Evolutionary conservation across 1,140 invertebrate genomes (phyloP), one percentile per base, ranked within the genome.

Genomic region (Plectrocnemia conspersa): DNA sequence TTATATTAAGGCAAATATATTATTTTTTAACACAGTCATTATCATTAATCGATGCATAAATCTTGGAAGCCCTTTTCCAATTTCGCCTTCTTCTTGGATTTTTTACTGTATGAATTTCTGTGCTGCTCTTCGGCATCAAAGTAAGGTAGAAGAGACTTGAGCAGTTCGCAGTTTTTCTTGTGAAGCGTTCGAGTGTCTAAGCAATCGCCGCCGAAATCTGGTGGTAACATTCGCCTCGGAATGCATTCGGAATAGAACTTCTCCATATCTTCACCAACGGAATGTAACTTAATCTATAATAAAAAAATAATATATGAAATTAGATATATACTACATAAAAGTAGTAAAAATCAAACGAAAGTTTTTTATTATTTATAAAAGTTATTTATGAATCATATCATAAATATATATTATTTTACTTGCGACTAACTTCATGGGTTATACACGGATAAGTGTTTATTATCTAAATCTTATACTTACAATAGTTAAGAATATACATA

Each of bases 261-360:
- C 25, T 68, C 66, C 19, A 73, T 24, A 33, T 76, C 66, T 22
- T 69, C 67, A 10, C 66, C 67, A 41, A 71, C 69, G 41, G 67
- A 61, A 61, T 73, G 72, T 59, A 76, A 72, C 60, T 71, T 70
- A 16, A 75, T 64, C 72, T 74, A 66, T 66, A 66, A 42, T 19
- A 41, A 38, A 54, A 38, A 23, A 42, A 13, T 19, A 33, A 18
- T 48, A 33, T 23, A 24, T 3, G n/a, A n/a, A 13, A 25, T 15
- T 10, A 5, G n/a, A 13, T 27, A 45, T 45, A 7, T 42, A 9
- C 3, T 27, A 27, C 21, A 27, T 10, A 22, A 5, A 40, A 27
- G 5, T n/a, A 13, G 36, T 16, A 38, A 38, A 38, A 15, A 29
- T 29, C n/a, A 29, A 29, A 29, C n/a, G 27, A 10, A 38, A 10